Base-by-base conservation (phyloP, 2,113 vertebrate species). In the Dasypus novemcinctus region DNA sequence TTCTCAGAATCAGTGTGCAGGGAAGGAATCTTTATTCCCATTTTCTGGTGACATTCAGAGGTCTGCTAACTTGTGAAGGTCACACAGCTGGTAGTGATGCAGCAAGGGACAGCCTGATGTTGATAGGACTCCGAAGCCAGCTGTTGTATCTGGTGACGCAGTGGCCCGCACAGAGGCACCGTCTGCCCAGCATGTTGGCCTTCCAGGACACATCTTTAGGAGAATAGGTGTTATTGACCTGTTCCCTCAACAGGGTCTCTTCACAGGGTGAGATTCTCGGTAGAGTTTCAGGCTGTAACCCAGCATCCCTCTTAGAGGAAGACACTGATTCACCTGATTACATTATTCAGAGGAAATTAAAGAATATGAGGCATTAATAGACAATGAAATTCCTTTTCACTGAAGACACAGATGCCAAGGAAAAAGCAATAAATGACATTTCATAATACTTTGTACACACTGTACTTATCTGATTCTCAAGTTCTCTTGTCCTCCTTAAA, bases 331-430 rank as follows among this genome's bases (percentile, higher is more conserved):
- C 68, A 52, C 46, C 15, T 33, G 38, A 20, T 85, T 94, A 20
- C 74, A 52, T 90, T 95, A 87, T 66, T 71, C 29, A 95, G 72
- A 96, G 82, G 84, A 82, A 27, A 81, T 61, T 27, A 79, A 79
- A 91, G 85, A 93, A 57, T 83, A 66, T 46, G 57, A 96, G 21
- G 20, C 66, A 61, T 88, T 68, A 87, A 38, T 4, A 78, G 61
- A 64, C 14, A 59, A n/a, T 79, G 75, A 23, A 92, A 95, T 92
- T 92, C 91, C 85, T 89, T 93, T 93, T 69, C 46, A 68, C 5
- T 87, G 88, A 97, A 93, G 52, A 64, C 68, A 78, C 82, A 96
- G 64, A 85, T 96, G 75, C 72, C 69, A 96, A 59, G 93, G 86
- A 95, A 91, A 95, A 52, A 78, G 23, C n/a, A 71, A n/a, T 90